These are phyloP conservation scores for Mycteria americana DNA, from an alignment of 2,797 vertebrate species.

Conservation along the genomic window DNA sequence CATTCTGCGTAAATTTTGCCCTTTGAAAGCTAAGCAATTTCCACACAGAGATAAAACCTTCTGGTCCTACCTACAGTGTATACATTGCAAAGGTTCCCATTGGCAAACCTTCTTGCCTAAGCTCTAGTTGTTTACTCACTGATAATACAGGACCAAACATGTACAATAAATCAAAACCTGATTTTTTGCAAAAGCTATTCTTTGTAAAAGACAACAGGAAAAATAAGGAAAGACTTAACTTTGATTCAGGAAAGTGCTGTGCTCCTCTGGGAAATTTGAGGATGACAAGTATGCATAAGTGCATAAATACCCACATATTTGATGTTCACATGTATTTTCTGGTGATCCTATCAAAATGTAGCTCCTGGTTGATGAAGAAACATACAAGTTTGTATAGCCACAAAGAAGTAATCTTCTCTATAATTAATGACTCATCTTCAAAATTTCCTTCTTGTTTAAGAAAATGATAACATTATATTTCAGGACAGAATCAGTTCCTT, in stretches of 20 bases:
- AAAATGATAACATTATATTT: not conserved
- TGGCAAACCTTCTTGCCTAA: not conserved
- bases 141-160: not conserved
- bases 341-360: not conserved
- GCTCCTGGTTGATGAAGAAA: not conserved
- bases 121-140: not conserved
- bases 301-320: not conserved
- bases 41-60: not conserved
- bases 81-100: not conserved
- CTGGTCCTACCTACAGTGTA: not conserved
- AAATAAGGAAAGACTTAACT: not conserved
- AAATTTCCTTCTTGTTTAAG: not conserved
- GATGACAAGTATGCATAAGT: not conserved
- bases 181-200: not conserved
- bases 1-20: not conserved
- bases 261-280: not conserved
- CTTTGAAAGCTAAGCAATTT: not conserved
- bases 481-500: not conserved
- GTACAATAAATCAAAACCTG: not conserved
- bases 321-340: not conserved
- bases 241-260: not conserved
- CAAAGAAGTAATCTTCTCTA: not conserved
- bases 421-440: not conserved
- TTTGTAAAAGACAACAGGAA: not conserved
- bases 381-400: not conserved